Base-by-base conservation (phyloP, 2,888 invertebrate species). In the Temnothorax rugatulus region DNA sequence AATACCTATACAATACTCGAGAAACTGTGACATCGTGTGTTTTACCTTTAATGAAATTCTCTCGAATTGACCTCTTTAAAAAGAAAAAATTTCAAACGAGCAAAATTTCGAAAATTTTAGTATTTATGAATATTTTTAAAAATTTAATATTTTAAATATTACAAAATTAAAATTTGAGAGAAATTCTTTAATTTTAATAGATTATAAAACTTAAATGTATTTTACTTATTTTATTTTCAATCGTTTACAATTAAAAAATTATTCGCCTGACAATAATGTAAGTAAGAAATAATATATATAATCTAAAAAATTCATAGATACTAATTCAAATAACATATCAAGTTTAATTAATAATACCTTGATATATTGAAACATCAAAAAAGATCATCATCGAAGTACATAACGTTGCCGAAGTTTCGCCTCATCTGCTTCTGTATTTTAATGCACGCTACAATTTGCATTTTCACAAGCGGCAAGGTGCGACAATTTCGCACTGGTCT, bases 401-500 rank as follows among this genome's bases (percentile, higher is more conserved):
- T 57, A n/a, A 69, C 21, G n/a, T 15, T n/a, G 15, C 7, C n/a
- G 4, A 79, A 50, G 47, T 57, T 79, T 69, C 13, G 13, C 29
- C 13, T 18, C 71, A 79, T 47, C 8, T 52, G 13, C 25, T 50
- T 59, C n/a, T 29, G 25, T 38, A 68, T 77, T 77, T 44, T 68
- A 13, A n/a, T 15, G n/a, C 29, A 11, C n/a, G n/a, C 41, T 41
- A 21, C 21, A 21, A 71, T 79, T 79, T 79, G 34, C 71, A 61
- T 73, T 18, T 21, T 77, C 21, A 25, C 73, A 59, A 34, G 34
- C 47, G 38, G n/a, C 69, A 79, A 69, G 57, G 21, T 47, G 71
- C 71, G 38, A 77, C 77, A 29, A 79, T 71, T 71, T 79, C 47
- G 21, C 59, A 71, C 18, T 59, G 47, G 71, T 79, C 59, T 79